Percentiles rank a stretch among this genome's conserved stretches.
phyloP scores from a whole-genome alignment of 30 jellyfish, hydroid and myxozoan genomes.

The Cassiopea andromeda region DNA sequence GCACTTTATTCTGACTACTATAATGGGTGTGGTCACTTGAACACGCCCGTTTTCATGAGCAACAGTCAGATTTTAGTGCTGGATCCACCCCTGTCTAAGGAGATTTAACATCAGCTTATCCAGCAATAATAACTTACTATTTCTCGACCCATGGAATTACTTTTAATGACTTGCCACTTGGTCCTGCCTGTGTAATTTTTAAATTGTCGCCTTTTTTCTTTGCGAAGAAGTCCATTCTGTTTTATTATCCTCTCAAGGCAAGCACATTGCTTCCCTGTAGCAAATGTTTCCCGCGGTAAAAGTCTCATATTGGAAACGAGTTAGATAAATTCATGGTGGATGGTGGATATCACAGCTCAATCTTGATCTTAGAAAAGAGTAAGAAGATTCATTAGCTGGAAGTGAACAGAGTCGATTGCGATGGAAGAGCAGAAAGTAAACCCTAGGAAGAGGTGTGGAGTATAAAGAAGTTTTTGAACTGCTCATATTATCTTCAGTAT shows the following conservation, averaged over 20 bases:
- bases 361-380: neutral
- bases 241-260: neutral
- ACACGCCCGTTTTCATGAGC: no score
- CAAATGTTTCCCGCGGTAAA: neutral
- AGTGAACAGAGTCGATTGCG: neutral
- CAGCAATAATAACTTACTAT: slow-evolving; percentile 69
- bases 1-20: no score
- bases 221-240: slow-evolving; percentile 66
- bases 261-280: neutral
- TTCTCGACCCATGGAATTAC: slow-evolving; percentile 95
- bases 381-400: neutral
- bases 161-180: slow-evolving; percentile 58
- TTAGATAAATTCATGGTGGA: neutral
- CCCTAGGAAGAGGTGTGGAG: slow-evolving; percentile 14
- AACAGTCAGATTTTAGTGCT: no score
- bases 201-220: slow-evolving; percentile 42
- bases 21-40: no score
- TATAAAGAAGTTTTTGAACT: neutral
- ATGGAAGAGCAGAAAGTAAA: slow-evolving; percentile 38
- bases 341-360: neutral
- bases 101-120: neutral
- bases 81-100: no score
- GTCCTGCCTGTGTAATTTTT: slow-evolving; percentile 45
- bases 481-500: no score
- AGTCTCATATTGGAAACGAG: slow-evolving; percentile 19